phyloP scores from a whole-genome alignment of 2,113 vertebrate species.

The Phocoena phocoena region DNA sequence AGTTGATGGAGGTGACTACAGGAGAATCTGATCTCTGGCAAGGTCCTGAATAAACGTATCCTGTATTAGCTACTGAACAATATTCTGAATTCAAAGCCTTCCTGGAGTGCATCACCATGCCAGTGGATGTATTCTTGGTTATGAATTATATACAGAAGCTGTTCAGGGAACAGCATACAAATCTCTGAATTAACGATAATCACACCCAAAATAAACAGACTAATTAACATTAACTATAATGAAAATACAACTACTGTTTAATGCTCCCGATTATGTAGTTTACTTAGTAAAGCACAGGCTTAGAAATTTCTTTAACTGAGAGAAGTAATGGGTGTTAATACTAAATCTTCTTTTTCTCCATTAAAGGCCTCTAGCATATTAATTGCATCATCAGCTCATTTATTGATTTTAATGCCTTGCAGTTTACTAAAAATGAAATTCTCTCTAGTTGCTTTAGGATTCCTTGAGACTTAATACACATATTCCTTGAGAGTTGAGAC shows the following conservation, averaged over 20 bases:
- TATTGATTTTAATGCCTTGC: slow-evolving; percentile 56
- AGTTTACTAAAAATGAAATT: slow-evolving; percentile 58
- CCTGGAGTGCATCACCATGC: not conserved
- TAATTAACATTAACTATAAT: slow-evolving; percentile 58
- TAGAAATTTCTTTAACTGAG: slow-evolving; percentile 52
- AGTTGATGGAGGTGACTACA: not conserved
- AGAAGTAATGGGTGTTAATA: not conserved
- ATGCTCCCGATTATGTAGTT: slow-evolving; percentile 28
- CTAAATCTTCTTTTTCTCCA: slow-evolving; percentile 47
- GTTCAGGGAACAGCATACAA: not conserved
- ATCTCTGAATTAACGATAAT: slow-evolving; percentile 39
- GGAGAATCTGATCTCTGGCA: not conserved
- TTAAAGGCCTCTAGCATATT: slow-evolving; percentile 44
- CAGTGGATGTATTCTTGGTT: not conserved
- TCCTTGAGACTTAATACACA: slow-evolving; percentile 56
- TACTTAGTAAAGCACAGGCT: slow-evolving; percentile 46
- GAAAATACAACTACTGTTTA: slow-evolving; percentile 54
- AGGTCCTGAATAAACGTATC: not conserved
- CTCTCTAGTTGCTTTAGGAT: slow-evolving; percentile 46
- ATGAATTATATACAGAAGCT: slow-evolving; percentile 14
- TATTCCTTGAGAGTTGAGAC: slow-evolving; percentile 51
- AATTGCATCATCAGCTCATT: slow-evolving; percentile 40
- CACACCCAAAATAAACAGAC: slow-evolving; percentile 31
- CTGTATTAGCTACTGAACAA: not conserved
- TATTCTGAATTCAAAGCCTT: not conserved